Evolutionary conservation across 2,113 vertebrate genomes (phyloP).

Genomic region (Malurus alboscapulatus): DNA sequence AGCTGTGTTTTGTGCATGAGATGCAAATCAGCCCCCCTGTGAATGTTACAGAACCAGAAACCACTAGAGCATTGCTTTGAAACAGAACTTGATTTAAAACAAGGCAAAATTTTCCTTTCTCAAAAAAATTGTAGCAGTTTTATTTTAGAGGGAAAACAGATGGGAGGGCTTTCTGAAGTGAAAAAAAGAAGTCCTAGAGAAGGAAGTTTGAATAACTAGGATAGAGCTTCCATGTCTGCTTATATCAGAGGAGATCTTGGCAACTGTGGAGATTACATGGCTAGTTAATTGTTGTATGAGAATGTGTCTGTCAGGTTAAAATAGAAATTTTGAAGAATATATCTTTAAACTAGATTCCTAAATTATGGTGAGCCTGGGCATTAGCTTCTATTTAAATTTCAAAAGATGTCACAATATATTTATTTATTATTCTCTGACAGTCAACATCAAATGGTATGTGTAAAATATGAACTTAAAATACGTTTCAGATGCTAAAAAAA

Average conservation of each 20-base stretch:
- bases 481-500: neutral
- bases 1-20: neutral
- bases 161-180: neutral
- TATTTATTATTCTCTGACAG: neutral
- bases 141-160: neutral
- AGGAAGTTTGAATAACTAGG: neutral
- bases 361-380: neutral
- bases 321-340: neutral
- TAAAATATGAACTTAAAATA: neutral
- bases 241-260: neutral
- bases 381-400: neutral
- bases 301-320: neutral
- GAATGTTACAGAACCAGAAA: neutral
- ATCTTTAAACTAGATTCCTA: neutral
- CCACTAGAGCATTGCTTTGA: neutral
- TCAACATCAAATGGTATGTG: neutral
- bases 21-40: neutral
- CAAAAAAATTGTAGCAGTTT: neutral
- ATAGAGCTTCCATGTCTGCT: neutral
- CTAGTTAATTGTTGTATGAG: neutral
- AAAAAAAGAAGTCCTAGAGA: neutral
- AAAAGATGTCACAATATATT: fast-evolving
- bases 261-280: neutral
- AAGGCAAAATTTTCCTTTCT: neutral
- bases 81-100: neutral